Base-by-base conservation (phyloP, 2,888 invertebrate genomes). In the Phaedon cochleariae region DNA sequence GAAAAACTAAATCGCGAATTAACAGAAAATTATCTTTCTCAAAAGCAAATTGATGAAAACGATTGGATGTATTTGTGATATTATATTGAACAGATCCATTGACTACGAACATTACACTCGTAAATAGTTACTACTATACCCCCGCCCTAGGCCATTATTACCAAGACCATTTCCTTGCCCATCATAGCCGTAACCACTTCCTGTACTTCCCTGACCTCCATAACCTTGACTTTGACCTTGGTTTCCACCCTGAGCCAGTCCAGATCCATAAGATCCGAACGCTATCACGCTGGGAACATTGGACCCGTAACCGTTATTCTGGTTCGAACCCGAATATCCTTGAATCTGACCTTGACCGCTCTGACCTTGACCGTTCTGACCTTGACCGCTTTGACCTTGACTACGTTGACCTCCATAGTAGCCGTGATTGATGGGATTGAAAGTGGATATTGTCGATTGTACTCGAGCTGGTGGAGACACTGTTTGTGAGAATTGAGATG, bases 401-500 rank as follows among this genome's bases (percentile, higher is more conserved):
- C 12, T 37, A 37, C 53, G 45, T 20, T 55, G 46, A 12, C 26
- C 34, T 53, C 48, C 20, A 21, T 34, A 22, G n/a, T 45, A 51
- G 21, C 58, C 62, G 41, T 64, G 58, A 15, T 53, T 55, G 20
- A 51, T 21, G 9, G 62, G 65, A 12, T 65, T 51, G 17, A 57
- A 65, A 5, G 67, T 65, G 1, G 69, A 60, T 51, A 65, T 60
- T 1, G 67, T 29, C 6, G 67, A 65, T 34, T 67, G 67, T 15
- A 69, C 26, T 6, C 31, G 63, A 9, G 58, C 59, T 7, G 69
- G 69, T 17, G 65, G 31, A 12, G 65, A 62, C 1, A 69, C 53
- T 2, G 69, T 65, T 55, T 69, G 69, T 34, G 69, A 63, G 17
- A 65, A 61, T 45, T 67, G 65, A 1, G 69, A 63, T 1, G 69